Base-by-base conservation (phyloP, 2,797 vertebrate species). In the Ispidina lecontei region DNA sequence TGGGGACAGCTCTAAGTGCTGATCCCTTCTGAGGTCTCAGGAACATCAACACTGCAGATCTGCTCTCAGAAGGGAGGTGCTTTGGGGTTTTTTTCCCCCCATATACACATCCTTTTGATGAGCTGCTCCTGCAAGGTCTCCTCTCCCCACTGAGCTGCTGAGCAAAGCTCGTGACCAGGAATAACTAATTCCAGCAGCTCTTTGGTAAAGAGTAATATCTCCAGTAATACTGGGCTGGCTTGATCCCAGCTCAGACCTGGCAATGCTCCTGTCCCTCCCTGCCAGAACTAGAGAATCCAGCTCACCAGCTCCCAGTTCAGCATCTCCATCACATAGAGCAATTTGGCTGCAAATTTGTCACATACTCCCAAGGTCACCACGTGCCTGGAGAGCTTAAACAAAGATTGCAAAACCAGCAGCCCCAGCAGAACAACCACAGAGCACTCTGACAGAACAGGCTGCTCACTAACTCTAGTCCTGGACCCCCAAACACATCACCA, bases 341-440 rank as follows among this genome's bases (percentile, higher is more conserved):
- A 10, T 67, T 19, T 56, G 80, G 63, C 90, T 68, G 68, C 54
- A 39, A 8, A n/a, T 20, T 8, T 18, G 39, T 63, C 85, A 81
- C 70, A 12, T 1, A 59, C 51, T 84, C 37, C 84, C 90, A 91
- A 93, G 94, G 94, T 92, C 91, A 91, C 17, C 35, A 12, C 1
- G 5, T 28, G 84, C 62, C 65, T 25, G 23, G 28, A 62, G 87
- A 63, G 69, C 69, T 87, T 84, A 65, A 83, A 69, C 23, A 9
- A 16, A 79, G 54, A 6, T 7, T 60, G 84, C 1, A 0, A 31
- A 60, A 31, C 56, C 78, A 63, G 13, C 25, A 70, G 74, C 23
- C 35, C 59, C 67, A 29, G 1, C 16, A 9, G 33, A 83, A 23
- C 15, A 64, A 41, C 41, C 0, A 0, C 37, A 69, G 47, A 63